phyloP scores from a whole-genome alignment of 1,140 invertebrate genomes.

The Drosophila tristis region DNA sequence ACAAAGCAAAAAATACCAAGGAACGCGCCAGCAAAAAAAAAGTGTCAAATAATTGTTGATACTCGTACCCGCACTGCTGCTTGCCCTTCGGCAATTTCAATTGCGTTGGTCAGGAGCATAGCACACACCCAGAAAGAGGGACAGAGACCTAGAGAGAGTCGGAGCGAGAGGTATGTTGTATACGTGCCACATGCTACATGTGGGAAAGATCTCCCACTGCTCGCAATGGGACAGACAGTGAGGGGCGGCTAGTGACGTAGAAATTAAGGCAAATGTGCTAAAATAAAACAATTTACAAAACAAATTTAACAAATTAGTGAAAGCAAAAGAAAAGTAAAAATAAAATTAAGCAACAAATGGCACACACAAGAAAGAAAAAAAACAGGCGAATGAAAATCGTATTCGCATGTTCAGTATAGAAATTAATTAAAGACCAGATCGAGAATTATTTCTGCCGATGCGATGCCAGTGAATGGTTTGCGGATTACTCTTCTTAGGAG shows the following conservation, averaged over 20 bases:
- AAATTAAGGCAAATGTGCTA: slow-evolving; percentile 8
- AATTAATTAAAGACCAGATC: no score
- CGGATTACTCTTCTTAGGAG: no score
- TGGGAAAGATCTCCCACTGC: no score
- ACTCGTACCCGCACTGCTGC: slow-evolving; percentile 5
- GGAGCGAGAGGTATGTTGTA: no score
- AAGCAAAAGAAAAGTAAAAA: slow-evolving; percentile 1
- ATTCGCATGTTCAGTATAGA: no score
- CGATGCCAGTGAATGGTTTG: no score
- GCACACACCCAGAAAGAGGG: neutral
- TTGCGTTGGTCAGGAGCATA: slow-evolving; percentile 53
- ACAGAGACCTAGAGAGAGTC: no score
- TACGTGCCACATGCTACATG: no score
- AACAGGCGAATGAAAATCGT: no score
- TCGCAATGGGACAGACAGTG: no score
- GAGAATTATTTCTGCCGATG: no score
- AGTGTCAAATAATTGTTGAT: slow-evolving; percentile 18
- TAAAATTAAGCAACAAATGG: neutral
- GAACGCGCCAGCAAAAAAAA: slow-evolving; percentile 9
- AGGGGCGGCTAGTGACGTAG: neutral
- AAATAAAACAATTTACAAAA: neutral
- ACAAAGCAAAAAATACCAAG: slow-evolving; percentile 17
- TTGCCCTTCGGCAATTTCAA: slow-evolving; percentile 39
- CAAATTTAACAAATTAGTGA: slow-evolving; percentile 6
- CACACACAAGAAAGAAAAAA: no score